phyloP scores from a whole-genome alignment of 2,113 vertebrate genomes.

The Felis catus region F.catus_Fca126_mat1.0 CM031426.1:34050501-34051000 shows the following conservation, averaged over 20 bases:
- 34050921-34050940: not conserved
- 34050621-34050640: not conserved
- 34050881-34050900: not conserved
- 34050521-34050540: too few relatives aligned
- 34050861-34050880: not conserved
- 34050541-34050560: too few relatives aligned
- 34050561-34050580: not conserved
- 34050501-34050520: constrained; percentile 59
- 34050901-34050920: not conserved
- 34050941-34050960: not conserved
- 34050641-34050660: not conserved
- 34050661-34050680: not conserved
- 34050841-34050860: not conserved
- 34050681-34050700: not conserved
- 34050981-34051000: not conserved
- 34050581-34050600: not conserved
- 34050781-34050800: not conserved
- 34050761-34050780: not conserved
- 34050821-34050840: not conserved
- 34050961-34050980: not conserved
- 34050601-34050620: not conserved
- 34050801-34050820: not conserved
- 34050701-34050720: not conserved
- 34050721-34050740: not conserved
- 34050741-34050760: too few relatives aligned